These are phyloP conservation scores for Sebastes fasciatus DNA, from an alignment of 2,113 vertebrate genomes.

Conservation along the genomic window DNA sequence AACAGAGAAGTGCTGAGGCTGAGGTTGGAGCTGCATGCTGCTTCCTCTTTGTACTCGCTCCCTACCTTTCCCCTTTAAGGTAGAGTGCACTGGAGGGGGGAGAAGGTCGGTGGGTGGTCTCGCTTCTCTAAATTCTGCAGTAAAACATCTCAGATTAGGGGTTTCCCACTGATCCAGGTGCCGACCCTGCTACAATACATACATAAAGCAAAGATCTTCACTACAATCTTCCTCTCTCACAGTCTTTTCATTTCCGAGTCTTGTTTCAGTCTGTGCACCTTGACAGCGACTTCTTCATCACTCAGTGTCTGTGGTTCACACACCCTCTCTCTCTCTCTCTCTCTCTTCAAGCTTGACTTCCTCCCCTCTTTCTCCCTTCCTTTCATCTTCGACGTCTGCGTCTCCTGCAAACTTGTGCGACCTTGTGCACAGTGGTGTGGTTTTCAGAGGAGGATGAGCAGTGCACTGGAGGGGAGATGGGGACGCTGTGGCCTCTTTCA, in stretches of 20 bases:
- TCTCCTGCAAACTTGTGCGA: conserved; percentile 57
- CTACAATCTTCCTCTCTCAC: background rate
- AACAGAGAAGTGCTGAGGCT: conserved; percentile 24
- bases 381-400: conserved; percentile 44
- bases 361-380: conserved; percentile 39
- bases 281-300: conserved; percentile 38
- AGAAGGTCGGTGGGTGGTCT: conserved; percentile 50
- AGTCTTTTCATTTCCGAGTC: conserved; percentile 22
- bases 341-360: conserved; percentile 58
- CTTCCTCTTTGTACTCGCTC: conserved; percentile 59
- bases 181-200: background rate
- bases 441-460: conserved; percentile 39
- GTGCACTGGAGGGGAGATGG: conserved; percentile 1
- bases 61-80: conserved; percentile 18
- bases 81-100: conserved; percentile 6
- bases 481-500: conserved; percentile 25
- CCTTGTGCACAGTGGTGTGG: conserved; percentile 54
- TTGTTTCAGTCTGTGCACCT: conserved; percentile 33
- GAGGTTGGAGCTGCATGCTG: background rate
- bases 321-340: no score
- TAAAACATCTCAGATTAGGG: conserved; percentile 28
- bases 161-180: conserved; percentile 26
- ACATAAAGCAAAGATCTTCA: background rate
- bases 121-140: conserved; percentile 31
- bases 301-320: conserved; percentile 47